Evolutionary conservation across 2,888 invertebrate genomes (phyloP).

Genomic region (Elmis aenea): DNA sequence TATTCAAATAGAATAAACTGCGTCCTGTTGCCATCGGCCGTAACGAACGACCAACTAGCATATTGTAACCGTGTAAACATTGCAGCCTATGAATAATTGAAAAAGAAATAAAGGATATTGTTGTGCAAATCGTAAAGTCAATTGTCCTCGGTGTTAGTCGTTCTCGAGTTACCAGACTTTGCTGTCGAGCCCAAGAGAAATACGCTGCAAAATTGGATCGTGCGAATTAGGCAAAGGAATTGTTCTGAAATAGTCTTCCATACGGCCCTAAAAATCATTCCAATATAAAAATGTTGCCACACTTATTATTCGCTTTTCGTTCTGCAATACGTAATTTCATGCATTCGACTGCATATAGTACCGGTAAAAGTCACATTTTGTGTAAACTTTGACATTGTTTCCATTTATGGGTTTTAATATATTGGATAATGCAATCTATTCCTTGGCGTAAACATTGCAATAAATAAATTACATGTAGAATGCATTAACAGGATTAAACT

Average conservation of each 20-base stretch:
- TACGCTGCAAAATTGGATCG: constrained; percentile 20
- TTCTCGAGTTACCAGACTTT: constrained; percentile 17
- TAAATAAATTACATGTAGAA: too few species aligned
- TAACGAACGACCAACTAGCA: constrained; percentile 31
- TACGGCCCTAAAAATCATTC: too few species aligned
- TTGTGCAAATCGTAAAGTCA: constrained; percentile 20
- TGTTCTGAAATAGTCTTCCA: constrained; percentile 18
- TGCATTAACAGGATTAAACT: too few species aligned
- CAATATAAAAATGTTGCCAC: too few species aligned
- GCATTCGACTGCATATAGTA: neutral
- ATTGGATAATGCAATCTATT: too few species aligned
- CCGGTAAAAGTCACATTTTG: neutral
- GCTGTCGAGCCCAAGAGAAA: constrained; percentile 21
- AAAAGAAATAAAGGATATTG: constrained; percentile 20
- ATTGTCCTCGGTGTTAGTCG: constrained; percentile 19
- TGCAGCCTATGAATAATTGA: constrained; percentile 20
- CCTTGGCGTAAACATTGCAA: too few species aligned
- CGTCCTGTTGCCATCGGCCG: constrained; percentile 36
- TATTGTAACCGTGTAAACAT: constrained; percentile 21
- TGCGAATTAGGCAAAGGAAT: constrained; percentile 18
- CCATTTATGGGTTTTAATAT: too few species aligned
- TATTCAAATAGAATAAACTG: constrained; percentile 41
- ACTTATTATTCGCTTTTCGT: too few species aligned
- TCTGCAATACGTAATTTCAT: too few species aligned
- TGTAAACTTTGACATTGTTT: too few species aligned